Conservation (phyloP, 1,140 invertebrate species). For the Drosophila eugracilis region DNA sequence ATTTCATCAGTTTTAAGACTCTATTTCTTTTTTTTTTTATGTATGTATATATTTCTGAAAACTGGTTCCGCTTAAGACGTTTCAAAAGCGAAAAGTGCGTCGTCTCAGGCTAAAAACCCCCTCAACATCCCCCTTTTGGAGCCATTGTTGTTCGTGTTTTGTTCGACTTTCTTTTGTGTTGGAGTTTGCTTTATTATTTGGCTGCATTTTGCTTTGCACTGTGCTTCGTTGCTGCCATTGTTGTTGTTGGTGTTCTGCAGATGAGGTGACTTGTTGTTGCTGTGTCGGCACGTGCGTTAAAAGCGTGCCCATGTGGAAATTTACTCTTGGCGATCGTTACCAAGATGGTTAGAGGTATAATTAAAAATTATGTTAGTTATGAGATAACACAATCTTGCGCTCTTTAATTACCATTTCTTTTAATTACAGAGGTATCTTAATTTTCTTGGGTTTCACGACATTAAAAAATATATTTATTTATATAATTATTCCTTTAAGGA, state of each 20-base stretch:
- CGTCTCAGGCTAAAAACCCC: slow-evolving; percentile 23
- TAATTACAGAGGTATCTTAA: too few species aligned
- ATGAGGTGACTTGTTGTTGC: slow-evolving; percentile 13
- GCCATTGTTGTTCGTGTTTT: slow-evolving; percentile 46
- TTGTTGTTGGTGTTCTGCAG: slow-evolving; percentile 25
- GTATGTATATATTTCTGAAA: slow-evolving; percentile 9
- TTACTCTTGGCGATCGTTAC: slow-evolving; percentile 9
- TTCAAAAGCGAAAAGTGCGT: slow-evolving; percentile 76
- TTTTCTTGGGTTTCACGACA: too few species aligned
- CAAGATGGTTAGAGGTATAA: slow-evolving; percentile 1
- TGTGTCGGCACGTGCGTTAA: slow-evolving; percentile 61
- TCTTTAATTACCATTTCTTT: too few species aligned
- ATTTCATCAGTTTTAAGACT: slow-evolving; percentile 63
- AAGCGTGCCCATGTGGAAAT: slow-evolving; percentile 60
- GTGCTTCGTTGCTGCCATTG: slow-evolving; percentile 38
- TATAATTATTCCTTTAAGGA: too few species aligned
- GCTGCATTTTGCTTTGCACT: slow-evolving; percentile 49
- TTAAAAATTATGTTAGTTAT: background rate
- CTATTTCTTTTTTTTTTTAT: slow-evolving; percentile 30
- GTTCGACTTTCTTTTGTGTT: slow-evolving; percentile 61
- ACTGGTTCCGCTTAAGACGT: slow-evolving; percentile 66
- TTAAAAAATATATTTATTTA: too few species aligned
- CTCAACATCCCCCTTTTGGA: background rate
- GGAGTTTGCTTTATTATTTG: slow-evolving; percentile 37
- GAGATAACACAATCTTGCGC: background rate